Percentiles rank a stretch among this genome's conserved stretches.
These are phyloP conservation scores for Esox lucius DNA, from an alignment of 2,797 vertebrate genomes.

Conservation along the genomic window DNA sequence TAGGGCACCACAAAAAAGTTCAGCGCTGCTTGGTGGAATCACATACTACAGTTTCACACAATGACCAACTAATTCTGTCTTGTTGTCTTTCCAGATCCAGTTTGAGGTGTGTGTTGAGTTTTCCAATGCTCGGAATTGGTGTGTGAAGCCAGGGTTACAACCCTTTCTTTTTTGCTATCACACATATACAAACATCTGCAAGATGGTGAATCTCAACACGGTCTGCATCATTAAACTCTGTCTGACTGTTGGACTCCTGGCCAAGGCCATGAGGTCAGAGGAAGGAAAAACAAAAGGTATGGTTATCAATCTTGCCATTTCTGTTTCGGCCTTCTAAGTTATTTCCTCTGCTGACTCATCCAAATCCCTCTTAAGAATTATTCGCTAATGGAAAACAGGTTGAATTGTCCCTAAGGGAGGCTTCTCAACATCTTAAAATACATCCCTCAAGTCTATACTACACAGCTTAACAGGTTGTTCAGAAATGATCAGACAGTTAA, in stretches of 20 bases:
- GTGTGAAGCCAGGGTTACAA: slow-evolving; percentile 62
- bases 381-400: neutral
- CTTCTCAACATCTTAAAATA: neutral
- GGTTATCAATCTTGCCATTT: neutral
- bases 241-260: slow-evolving; percentile 38
- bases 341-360: neutral
- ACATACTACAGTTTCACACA: neutral
- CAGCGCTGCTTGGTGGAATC: neutral
- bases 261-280: slow-evolving; percentile 38
- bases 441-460: neutral
- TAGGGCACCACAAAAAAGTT: neutral
- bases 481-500: neutral
- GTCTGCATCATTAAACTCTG: slow-evolving; percentile 61
- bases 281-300: slow-evolving; percentile 65
- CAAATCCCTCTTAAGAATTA: neutral
- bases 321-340: neutral
- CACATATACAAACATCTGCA: slow-evolving; percentile 42
- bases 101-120: slow-evolving; percentile 42
- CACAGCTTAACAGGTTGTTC: neutral
- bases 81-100: slow-evolving; percentile 45
- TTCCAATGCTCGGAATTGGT: slow-evolving; percentile 65
- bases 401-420: neutral
- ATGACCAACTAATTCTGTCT: slow-evolving; percentile 2
- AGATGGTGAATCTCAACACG: slow-evolving; percentile 61
- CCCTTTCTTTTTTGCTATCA: slow-evolving; percentile 25